These are phyloP conservation scores for Scylla paramamosain DNA, from an alignment of 1,140 invertebrate genomes.

Conservation along the genomic window DNA sequence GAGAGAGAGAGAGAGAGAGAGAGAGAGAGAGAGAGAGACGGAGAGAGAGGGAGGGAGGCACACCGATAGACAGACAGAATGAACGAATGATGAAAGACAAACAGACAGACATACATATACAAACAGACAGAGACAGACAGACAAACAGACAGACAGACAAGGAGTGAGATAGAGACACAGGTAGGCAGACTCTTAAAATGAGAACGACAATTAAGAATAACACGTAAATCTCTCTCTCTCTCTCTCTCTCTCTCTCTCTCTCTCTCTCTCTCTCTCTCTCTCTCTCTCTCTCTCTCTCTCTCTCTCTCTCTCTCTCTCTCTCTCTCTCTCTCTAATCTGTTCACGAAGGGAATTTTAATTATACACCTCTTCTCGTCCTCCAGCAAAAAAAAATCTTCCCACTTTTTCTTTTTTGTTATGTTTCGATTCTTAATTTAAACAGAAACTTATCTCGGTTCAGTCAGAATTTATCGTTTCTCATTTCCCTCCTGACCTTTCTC, in stretches of 20 bases:
- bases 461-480: conserved; percentile 23
- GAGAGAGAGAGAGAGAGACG: neutral
- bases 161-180: too few relatives aligned
- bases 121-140: neutral
- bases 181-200: too few relatives aligned
- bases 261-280: conserved; percentile 3
- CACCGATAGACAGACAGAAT: neutral
- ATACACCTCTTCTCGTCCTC: neutral
- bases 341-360: conserved; percentile 15
- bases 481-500: neutral
- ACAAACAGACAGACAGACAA: too few relatives aligned
- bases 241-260: too few relatives aligned
- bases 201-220: too few relatives aligned
- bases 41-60: neutral
- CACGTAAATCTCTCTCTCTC: conserved; percentile 9
- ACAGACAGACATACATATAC: neutral
- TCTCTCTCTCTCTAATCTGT: conserved; percentile 8
- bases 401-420: neutral
- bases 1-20: conserved; percentile 39
- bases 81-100: neutral
- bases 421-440: neutral
- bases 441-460: neutral
- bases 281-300: conserved; percentile 3
- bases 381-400: neutral
- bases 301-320: too few relatives aligned